Evolutionary conservation across 1,140 invertebrate species (phyloP).

Genomic region (Dinoponera quadriceps): DNA sequence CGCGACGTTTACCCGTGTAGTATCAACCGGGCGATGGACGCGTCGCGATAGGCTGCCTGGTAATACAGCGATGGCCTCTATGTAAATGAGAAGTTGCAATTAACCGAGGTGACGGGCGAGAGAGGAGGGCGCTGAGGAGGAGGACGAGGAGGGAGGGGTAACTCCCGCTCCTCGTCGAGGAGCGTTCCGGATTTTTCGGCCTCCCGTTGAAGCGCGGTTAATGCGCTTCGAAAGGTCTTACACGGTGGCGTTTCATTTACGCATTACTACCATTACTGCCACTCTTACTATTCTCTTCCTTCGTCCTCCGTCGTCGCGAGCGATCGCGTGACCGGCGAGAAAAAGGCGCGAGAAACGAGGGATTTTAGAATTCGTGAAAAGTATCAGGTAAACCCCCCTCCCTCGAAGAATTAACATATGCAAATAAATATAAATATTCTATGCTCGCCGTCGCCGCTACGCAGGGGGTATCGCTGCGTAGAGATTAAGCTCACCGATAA

Average conservation of each 20-base stretch:
- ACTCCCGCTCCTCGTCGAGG: conserved; percentile 6
- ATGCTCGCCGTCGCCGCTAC: not conserved
- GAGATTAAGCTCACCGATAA: conserved; percentile 11
- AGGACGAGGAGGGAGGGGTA: conserved; percentile 11
- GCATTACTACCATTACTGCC: conserved; percentile 37
- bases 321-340: not conserved
- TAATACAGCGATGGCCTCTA: conserved; percentile 65
- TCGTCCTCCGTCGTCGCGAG: too few species aligned
- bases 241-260: conserved; percentile 36
- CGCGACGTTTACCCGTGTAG: conserved; percentile 36
- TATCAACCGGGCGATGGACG: conserved; percentile 31
- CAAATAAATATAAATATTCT: conserved; percentile 50
- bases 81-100: conserved; percentile 78
- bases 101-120: conserved; percentile 66
- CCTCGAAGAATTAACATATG: conserved; percentile 37
- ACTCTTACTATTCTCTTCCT: not conserved
- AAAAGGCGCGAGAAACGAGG: conserved; percentile 33
- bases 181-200: conserved; percentile 37
- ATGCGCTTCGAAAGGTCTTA: conserved; percentile 39
- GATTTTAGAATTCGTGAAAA: conserved; percentile 49
- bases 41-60: conserved; percentile 57
- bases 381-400: conserved; percentile 33
- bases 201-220: conserved; percentile 26
- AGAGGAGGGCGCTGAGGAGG: conserved; percentile 38
- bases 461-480: not conserved